Percentiles rank a stretch among this genome's conserved stretches.
Evolutionary conservation across 2,888 invertebrate genomes (phyloP).

Genomic region (Eulithis prunata): DNA sequence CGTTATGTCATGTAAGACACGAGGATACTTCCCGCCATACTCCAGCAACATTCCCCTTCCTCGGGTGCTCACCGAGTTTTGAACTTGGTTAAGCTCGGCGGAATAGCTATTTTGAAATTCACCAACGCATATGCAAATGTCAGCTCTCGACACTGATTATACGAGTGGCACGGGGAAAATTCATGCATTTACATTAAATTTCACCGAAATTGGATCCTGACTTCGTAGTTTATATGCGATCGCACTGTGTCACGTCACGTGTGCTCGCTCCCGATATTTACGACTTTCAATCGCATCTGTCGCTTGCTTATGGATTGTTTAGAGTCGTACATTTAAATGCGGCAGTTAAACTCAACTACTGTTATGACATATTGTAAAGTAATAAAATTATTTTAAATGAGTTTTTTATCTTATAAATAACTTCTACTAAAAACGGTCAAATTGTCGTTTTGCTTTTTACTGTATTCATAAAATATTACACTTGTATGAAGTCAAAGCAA

Average conservation of each 20-base stretch:
- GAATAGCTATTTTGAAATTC: slow-evolving; percentile 80
- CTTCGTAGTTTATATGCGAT: slow-evolving; percentile 74
- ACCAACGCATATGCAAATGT: slow-evolving; percentile 83
- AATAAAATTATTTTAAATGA: slow-evolving; percentile 22
- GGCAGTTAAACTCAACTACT: slow-evolving; percentile 29
- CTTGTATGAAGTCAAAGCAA: background rate
- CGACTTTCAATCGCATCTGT: slow-evolving; percentile 76
- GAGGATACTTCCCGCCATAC: slow-evolving; percentile 63
- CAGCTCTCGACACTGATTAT: slow-evolving; percentile 83
- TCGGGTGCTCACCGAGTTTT: slow-evolving; percentile 73
- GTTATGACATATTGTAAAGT: slow-evolving; percentile 26
- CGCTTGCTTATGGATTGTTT: slow-evolving; percentile 46
- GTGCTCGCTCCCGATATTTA: slow-evolving; percentile 70
- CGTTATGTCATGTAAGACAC: slow-evolving; percentile 58
- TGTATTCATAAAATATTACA: background rate
- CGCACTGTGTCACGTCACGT: slow-evolving; percentile 72
- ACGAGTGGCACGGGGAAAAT: slow-evolving; percentile 81
- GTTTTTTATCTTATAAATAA: background rate
- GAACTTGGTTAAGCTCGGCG: slow-evolving; percentile 78
- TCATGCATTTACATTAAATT: slow-evolving; percentile 84
- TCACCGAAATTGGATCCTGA: slow-evolving; percentile 77
- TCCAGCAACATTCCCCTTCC: slow-evolving; percentile 66
- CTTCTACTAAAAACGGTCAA: too few species aligned
- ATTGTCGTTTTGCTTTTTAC: background rate
- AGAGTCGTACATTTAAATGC: slow-evolving; percentile 37